Evolutionary conservation across 2,797 vertebrate species (phyloP).

Genomic region (Rhinogobio ventralis): DNA sequence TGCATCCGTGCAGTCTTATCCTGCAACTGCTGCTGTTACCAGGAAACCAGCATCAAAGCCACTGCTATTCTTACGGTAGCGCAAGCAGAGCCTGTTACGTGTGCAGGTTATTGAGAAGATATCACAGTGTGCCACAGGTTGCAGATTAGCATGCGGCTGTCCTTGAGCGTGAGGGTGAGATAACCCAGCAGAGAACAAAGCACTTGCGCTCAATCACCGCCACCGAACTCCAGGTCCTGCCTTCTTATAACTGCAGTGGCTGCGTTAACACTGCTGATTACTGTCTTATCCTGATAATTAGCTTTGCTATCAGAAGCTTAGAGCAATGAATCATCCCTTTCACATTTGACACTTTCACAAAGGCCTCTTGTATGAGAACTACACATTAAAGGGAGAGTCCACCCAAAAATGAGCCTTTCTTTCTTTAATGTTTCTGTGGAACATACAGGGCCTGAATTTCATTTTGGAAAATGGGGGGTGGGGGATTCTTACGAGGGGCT

Average conservation of each 20-base stretch:
- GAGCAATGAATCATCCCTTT: not conserved
- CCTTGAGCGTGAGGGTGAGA: not conserved
- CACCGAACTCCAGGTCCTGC: not conserved
- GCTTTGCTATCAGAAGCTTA: conserved; percentile 6
- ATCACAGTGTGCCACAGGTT: conserved; percentile 17
- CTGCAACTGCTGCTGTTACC: conserved; percentile 62
- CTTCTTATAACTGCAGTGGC: not conserved
- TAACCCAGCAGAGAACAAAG: not conserved
- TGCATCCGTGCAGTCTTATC: conserved; percentile 42
- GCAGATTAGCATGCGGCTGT: conserved; percentile 12
- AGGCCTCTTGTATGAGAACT: not conserved
- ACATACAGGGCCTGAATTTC: too few relatives aligned
- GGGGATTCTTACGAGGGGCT: too few relatives aligned
- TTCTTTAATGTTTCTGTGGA: not conserved
- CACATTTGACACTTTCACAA: not conserved
- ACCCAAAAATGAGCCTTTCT: not conserved
- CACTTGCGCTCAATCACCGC: not conserved
- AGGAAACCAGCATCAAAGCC: conserved; percentile 64
- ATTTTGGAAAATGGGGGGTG: too few relatives aligned
- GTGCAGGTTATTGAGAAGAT: conserved; percentile 35
- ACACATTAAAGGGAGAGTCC: not conserved
- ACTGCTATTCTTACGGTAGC: not conserved
- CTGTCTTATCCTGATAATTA: conserved; percentile 9
- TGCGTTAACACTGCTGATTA: not conserved
- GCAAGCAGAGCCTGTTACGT: conserved; percentile 31